Base-by-base conservation (phyloP, 2,797 vertebrate genomes). In the Danio choprae region DNA sequence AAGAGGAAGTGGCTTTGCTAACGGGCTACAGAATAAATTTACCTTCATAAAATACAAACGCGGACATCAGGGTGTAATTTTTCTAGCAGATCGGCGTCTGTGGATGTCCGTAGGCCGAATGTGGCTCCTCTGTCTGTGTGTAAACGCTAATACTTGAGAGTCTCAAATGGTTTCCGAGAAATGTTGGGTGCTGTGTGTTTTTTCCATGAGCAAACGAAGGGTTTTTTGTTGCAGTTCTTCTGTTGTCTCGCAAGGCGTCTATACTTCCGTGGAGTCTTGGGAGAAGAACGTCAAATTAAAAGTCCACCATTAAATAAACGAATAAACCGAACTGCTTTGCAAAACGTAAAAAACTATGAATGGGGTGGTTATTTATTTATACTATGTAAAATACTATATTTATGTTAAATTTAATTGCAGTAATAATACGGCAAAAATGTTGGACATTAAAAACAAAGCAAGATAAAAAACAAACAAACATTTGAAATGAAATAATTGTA, bases 141-240 rank as follows among this genome's bases (percentile, higher is more conserved):
- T 44, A 36, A 40, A 72, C 13, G 48, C 20, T 63, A 43, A 41
- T 13, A 73, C 36, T 29, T 60, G 0, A 55, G 18, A 70, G 36
- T 5, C 15, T 79, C 36, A 41, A 59, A 48, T 1, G 6, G 38
- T 38, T 73, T 55, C 68, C 58, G 18, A 20, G 68, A 79, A 79
- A 72, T 15, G 13, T 46, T 43, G 67, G n/a, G 67, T 4, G 38
- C 40, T 68, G 75, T 60, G 67, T 79, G 41, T 55, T 72, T 70
- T 79, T 72, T 80, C 77, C 69, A 80, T 64, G 46, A 73, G 77
- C 77, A 11, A 71, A 71, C 67, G 67, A 44, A 62, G 59, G 46
- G 41, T 64, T 15, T 51, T 67, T 70, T 53, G 64, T 58, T 69
- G 55, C 72, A 63, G 68, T 73, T 72, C 77, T 71, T 63, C 68